Conservation (phyloP, 2,113 vertebrate species). For the Oplegnathus fasciatus region DNA sequence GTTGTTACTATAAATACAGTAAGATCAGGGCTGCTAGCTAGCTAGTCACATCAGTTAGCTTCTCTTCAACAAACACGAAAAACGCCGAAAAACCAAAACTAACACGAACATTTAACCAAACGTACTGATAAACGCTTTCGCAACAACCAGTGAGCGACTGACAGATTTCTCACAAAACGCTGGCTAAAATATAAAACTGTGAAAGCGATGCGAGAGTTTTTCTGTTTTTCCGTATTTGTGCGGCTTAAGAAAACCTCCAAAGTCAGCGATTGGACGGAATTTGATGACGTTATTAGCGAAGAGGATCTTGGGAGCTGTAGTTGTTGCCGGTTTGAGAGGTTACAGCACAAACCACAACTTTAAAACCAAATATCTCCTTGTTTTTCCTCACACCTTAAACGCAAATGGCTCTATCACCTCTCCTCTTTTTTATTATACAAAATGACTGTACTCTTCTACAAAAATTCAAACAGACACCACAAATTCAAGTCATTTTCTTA, state of each 20-base stretch:
- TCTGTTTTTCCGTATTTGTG: slow-evolving; percentile 66
- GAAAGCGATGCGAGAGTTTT: rapidly evolving
- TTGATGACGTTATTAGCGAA: background rate
- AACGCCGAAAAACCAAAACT: background rate
- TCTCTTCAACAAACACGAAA: background rate
- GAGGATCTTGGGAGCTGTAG: slow-evolving; percentile 66
- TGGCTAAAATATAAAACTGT: background rate
- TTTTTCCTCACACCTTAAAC: background rate
- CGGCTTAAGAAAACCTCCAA: slow-evolving; percentile 40
- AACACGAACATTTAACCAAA: background rate
- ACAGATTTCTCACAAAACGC: background rate
- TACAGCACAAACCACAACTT: background rate
- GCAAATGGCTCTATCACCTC: background rate
- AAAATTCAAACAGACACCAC: background rate
- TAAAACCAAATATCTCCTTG: background rate
- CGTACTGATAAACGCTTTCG: rapidly evolving
- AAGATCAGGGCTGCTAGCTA: background rate
- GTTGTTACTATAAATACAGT: background rate
- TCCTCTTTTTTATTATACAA: background rate
- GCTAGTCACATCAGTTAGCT: background rate
- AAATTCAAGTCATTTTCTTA: background rate
- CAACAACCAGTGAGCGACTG: background rate
- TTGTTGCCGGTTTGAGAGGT: background rate
- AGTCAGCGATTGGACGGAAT: slow-evolving; percentile 61
- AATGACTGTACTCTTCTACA: too few relatives aligned